Percentiles rank a stretch among this genome's conserved stretches.
Evolutionary conservation across 2,888 invertebrate species (phyloP).

Genomic region (Oasisia sp.): DNA sequence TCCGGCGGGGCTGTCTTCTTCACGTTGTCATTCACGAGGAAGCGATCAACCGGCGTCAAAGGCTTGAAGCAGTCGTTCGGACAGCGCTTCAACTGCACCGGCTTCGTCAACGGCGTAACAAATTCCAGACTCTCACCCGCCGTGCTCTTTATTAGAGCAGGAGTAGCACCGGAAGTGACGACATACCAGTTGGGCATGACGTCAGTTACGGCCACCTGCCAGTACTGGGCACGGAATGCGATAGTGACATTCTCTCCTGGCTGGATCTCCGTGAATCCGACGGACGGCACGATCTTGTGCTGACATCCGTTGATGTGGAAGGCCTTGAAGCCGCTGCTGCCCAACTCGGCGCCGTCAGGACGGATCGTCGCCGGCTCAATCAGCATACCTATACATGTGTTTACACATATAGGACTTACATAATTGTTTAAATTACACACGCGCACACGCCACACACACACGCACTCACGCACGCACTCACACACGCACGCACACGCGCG

Average conservation of each 20-base stretch:
- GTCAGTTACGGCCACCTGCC: conserved; percentile 37
- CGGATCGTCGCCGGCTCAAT: conserved; percentile 19
- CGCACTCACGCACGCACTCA: no score
- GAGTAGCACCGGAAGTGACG: background rate
- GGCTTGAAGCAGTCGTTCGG: conserved; percentile 38
- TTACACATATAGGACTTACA: no score
- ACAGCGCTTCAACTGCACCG: conserved; percentile 45
- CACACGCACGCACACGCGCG: no score
- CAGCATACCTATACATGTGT: no score
- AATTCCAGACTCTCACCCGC: conserved; percentile 34
- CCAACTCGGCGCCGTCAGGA: conserved; percentile 24
- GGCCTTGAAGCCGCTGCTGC: conserved; percentile 21
- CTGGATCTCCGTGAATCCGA: conserved; percentile 7
- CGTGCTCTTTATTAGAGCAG: background rate
- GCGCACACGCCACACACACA: no score
- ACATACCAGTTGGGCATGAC: conserved; percentile 43
- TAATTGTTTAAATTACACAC: no score
- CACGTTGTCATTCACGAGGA: background rate
- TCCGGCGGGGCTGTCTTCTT: background rate
- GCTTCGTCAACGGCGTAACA: conserved; percentile 38
- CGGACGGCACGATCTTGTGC: conserved; percentile 20
- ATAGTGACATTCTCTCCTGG: conserved; percentile 18
- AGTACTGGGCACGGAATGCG: conserved; percentile 23
- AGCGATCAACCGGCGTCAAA: conserved; percentile 40
- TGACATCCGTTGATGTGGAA: conserved; percentile 35